Base-by-base conservation (phyloP, 1,140 invertebrate genomes). In the Zaprionus inermis region DNA sequence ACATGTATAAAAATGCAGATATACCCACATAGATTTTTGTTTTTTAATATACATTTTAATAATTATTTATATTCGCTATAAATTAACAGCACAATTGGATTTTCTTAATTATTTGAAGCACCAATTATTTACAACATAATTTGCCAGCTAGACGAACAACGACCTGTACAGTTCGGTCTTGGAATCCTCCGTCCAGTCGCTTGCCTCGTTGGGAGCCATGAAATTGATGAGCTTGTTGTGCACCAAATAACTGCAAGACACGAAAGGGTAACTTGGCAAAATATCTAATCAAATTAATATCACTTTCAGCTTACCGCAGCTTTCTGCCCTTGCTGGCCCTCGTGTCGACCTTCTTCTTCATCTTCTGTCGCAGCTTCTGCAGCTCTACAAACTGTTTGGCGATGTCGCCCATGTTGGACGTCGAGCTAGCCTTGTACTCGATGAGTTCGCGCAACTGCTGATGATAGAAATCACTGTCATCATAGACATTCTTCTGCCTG, bases 381-480 rank as follows among this genome's bases (percentile, higher is more conserved):
- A 99, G 93, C 81, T 98, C 95, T 49, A 98, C 95, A 96, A 97
- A 98, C 83, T 98, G 96, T 76, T 96, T 94, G 90, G 96, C 95
- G 3, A 97, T 92, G 81, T 97, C 95, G 71, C 96, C 94, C 60
- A 97, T 96, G 94, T 98, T 97, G 11, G 95, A 95, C 7, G 97
- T 93, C 81, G 96, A 95, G 22, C 95, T 93, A 7, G 97, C 96
- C 93, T 98, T 98, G 58, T 95, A 95, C 91, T 99, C 97, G 76
- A 99, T 98, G 14, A 99, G 93, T 91, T 99, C 98, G 69, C 97
- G 93, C 24, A 99, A 92, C 20, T 99, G 92, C 86, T 98, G 96
- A 92, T 99, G 97, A 93, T 99, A 99, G 92, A 99, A 99, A 92
- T 99, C 98, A 92, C 96, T 96, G 92, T 99, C 98, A 92, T 99